Conservation (phyloP, 1,140 invertebrate species). For the Macrocentrus cingulum region DNA sequence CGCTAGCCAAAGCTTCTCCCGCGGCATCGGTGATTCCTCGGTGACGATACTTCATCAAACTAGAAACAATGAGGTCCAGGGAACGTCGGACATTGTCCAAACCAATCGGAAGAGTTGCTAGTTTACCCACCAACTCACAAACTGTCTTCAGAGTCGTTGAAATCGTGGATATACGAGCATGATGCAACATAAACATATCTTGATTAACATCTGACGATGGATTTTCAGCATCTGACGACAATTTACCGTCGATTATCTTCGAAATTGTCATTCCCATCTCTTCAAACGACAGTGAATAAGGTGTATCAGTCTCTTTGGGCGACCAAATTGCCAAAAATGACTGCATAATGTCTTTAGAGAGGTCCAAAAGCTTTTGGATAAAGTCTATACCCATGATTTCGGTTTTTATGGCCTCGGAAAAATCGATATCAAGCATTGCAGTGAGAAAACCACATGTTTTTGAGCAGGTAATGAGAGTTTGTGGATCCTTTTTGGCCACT, state of each 20-base stretch:
- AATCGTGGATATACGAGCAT: constrained; percentile 71
- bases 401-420: too few relatives aligned
- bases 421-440: too few relatives aligned
- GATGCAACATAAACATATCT: too few relatives aligned
- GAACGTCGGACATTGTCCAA: constrained; percentile 54
- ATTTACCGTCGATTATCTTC: constrained; percentile 43
- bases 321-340: constrained; percentile 46
- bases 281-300: constrained; percentile 64
- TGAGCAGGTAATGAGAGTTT: too few relatives aligned
- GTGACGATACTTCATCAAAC: constrained; percentile 73
- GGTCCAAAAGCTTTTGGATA: too few relatives aligned
- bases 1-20: constrained; percentile 62
- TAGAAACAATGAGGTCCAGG: constrained; percentile 62
- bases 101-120: constrained; percentile 40
- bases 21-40: constrained; percentile 80
- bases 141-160: constrained; percentile 79
- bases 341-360: not conserved
- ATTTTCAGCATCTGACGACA: too few relatives aligned
- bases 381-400: not conserved
- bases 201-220: too few relatives aligned
- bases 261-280: constrained; percentile 64
- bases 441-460: too few relatives aligned
- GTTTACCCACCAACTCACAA: constrained; percentile 60
- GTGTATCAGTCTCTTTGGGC: constrained; percentile 32
- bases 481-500: too few relatives aligned